Evolutionary conservation across 92 coral and sea anemone species (phyloP).

Genomic region (Paragorgia papillata): DNA sequence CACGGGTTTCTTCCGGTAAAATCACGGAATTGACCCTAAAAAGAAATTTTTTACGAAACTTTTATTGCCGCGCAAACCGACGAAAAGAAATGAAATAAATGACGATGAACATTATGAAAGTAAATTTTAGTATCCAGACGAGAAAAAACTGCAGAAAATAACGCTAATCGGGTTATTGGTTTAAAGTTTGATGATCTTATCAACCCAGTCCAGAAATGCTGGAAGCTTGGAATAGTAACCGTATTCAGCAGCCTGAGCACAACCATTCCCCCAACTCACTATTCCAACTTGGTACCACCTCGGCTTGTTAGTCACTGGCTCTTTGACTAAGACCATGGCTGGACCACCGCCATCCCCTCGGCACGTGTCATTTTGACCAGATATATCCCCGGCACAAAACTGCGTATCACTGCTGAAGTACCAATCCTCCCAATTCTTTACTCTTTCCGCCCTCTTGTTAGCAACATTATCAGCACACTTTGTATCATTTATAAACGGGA

Average conservation of each 20-base stretch:
- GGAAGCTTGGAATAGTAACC: slow-evolving; percentile 29
- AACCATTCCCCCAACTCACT: slow-evolving; percentile 41
- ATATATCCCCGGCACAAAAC: slow-evolving; percentile 72
- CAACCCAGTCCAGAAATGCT: slow-evolving; percentile 5
- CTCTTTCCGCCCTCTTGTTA: not conserved
- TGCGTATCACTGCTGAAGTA: slow-evolving; percentile 46
- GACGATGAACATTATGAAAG: no score
- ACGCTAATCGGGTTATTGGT: no score
- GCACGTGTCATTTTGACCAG: slow-evolving; percentile 60
- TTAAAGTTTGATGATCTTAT: not conserved
- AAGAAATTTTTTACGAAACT: no score
- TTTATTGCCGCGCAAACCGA: no score
- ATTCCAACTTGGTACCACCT: slow-evolving; percentile 33
- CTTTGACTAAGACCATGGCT: not conserved
- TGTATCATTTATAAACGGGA: slow-evolving; percentile 47
- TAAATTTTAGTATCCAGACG: no score
- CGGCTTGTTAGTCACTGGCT: slow-evolving; percentile 5
- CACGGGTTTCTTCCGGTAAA: no score
- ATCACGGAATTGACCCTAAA: no score
- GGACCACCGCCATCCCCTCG: slow-evolving; percentile 75
- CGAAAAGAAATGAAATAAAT: no score
- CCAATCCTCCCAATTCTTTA: not conserved
- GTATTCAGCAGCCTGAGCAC: slow-evolving; percentile 25
- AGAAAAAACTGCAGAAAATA: no score
- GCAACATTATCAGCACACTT: slow-evolving; percentile 47